Percentiles rank a stretch among this genome's conserved stretches.
These are phyloP conservation scores for Dasyurus viverrinus DNA, from an alignment of 2,113 vertebrate genomes.

Conservation along the genomic window DNA sequence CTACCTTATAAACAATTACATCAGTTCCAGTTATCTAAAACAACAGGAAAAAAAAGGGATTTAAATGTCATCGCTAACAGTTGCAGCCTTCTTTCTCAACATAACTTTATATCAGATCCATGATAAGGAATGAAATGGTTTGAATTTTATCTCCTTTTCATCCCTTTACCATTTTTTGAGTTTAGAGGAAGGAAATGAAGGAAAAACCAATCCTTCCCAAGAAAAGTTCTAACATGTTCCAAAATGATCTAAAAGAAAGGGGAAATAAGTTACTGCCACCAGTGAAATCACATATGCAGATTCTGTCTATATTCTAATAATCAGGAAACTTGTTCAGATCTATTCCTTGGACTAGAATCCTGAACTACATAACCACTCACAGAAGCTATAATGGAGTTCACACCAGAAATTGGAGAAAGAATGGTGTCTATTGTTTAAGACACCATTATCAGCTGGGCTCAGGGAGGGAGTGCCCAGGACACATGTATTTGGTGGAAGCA, in stretches of 20 bases:
- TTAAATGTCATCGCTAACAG: not conserved
- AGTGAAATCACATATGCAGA: not conserved
- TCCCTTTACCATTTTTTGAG: not conserved
- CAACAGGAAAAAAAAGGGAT: not conserved
- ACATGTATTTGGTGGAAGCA: not conserved
- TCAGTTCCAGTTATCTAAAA: not conserved
- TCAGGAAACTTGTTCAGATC: not conserved
- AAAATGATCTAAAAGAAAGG: not conserved
- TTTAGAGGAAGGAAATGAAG: not conserved
- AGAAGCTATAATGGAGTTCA: constrained; percentile 6
- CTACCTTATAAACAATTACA: not conserved
- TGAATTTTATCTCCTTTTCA: constrained; percentile 30
- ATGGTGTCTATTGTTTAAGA: not conserved
- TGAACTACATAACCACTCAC: not conserved
- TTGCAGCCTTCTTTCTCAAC: not conserved
- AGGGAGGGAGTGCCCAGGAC: not conserved
- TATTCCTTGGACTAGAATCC: constrained; percentile 7
- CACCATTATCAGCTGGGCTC: not conserved
- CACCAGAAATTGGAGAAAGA: not conserved
- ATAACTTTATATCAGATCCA: constrained; percentile 18
- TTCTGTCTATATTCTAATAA: not conserved
- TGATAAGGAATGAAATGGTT: constrained; percentile 24
- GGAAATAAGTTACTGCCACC: not conserved
- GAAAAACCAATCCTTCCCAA: not conserved
- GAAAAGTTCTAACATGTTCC: not conserved